Base-by-base conservation (phyloP, 1,140 invertebrate genomes). In the Phymorhynchus buccinoides region DNA sequence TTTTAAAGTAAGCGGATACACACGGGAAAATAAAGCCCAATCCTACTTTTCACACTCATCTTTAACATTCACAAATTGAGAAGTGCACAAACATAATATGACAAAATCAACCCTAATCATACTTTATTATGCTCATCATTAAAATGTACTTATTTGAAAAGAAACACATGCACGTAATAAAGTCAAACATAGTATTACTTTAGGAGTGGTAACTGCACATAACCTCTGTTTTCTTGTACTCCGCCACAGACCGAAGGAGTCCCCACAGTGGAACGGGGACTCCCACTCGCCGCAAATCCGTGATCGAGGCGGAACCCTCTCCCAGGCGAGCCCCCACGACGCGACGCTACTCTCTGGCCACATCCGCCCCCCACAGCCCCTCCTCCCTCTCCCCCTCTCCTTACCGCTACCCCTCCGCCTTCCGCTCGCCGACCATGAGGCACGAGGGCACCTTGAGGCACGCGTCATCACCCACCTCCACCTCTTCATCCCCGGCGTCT, bases 371-470 rank as follows among this genome's bases (percentile, higher is more conserved):
- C 81, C 32, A 39, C 32, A 32, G 39, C 62, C 22, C 35, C 35
- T 32, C 30, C 41, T 39, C 37, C n/a, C 37, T 9, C 18, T 41
- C 56, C 41, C 35, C 66, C 62, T 71, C 62, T 66, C 56, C 62
- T n/a, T 68, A 22, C 80, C 62, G 37, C 35, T 44, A 44, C 56
- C 52, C 52, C 32, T 39, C 80, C 22, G 62, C 52, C n/a, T 41
- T 66, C 35, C 27, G 14, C 9, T 39, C 81, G 35, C 37, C 66
- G 44, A 30, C 81, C 18, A 12, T 81, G 44, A 18, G 30, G 6
- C 52, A 83, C 66, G 81, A 71, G 27, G 41, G 62, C 27, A 68
- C 37, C 27, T 73, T 83, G 39, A 42, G 41, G 37, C n/a, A 83
- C 56, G 68, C 81, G 62, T 22, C 62, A 37, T 66, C 62, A 1